Evolutionary conservation across 1,140 invertebrate species (phyloP), one percentile per base, ranked within the genome.

Genomic region (Phthorimaea operculella): DNA sequence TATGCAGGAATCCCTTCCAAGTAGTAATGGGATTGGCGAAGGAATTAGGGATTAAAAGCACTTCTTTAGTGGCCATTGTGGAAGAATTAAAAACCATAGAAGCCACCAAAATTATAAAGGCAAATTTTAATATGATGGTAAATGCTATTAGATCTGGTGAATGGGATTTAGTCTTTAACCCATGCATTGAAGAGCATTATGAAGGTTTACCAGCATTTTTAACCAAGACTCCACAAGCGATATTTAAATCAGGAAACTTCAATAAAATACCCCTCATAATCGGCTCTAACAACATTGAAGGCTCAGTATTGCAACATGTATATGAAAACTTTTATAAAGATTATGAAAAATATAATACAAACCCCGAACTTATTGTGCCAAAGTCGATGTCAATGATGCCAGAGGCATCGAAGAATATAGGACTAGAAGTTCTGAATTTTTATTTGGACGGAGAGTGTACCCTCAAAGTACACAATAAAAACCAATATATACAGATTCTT

Each of bases 211-310:
- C 72, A 15, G 67, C 71, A 47, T 85, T 83, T 60, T 57, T 85
- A 4, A 72, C 70, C 9, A 79, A 72, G 62, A 75, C 63, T 51
- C 79, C 82, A 16, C 45, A 44, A 28, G 21, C 58, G 4, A 70
- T 85, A 49, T 53, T 83, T 39, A 83, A 82, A 62, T 76, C 77
- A 45, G 77, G 77, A 7, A 78, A 76, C 53, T 74, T 71, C 48
- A 78, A 79, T 53, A 82, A 77, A 63, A 76, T 85, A 6, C 82
- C 82, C 5, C 58, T 85, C 51, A 76, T 85, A 45, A 79, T 83
- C 28, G 82, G 82, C 10, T 73, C 70, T 55, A 77, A 80, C 59
- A 79, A 76, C 52, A 67, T 67, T 44, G 79, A 79, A 62, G 66
- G 58, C 0, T 54, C 67, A 14, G 51, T 77, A n/a, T 52, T 79